Base-by-base conservation (phyloP, 1,140 invertebrate species). In the Drosophila cardini region DNA sequence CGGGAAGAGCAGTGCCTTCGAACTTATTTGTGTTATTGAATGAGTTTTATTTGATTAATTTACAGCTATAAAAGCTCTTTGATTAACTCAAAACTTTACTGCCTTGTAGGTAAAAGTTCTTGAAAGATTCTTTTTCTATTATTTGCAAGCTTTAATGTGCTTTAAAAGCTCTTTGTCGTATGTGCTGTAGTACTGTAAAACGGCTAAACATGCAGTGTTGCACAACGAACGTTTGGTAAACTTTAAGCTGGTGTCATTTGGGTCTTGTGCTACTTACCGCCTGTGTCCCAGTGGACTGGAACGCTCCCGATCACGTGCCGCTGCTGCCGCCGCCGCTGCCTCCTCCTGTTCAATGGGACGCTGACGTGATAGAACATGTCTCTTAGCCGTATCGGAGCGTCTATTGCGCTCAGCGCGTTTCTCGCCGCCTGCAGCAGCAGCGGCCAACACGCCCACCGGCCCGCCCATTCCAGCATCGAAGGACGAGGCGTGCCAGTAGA, bases 361-460 rank as follows among this genome's bases (percentile, higher is more conserved):
- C 82, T 97, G 96, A 11, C 96, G 92, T 4, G 94, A 93, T n/a
- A 97, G 92, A 36, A 96, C 95, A 84, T 96, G 96, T 13, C 96
- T 93, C 26, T 95, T 94, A 9, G 95, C 95, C 34, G 96, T 96
- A 57, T 95, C 95, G 2, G 94, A 95, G 30, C 93, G 87, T 46
- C 90, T 92, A 10, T 92, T 93, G 36, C 92, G 82, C 48, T 92
- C 91, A 0, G 68, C 81, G 3, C 84, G 85, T 42, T 90, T 89
- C 32, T 89, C 84, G 1, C 67, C 64, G 16, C 76, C 43, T 93
- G 77, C 72, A 3, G 67, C 7, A n/a, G 34, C 46, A 32, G 64
- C 50, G 7, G 48, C 16, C 26, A 43, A 2, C 15, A 43, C 90
- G 92, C 6, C 93, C 77, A 93, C n/a, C 93, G 2, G 94, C 70